A percentile compares a stretch with the other conserved stretches of the same genome.
Conservation (phyloP, 2,888 invertebrate species). For the Icerya purchasi region DNA sequence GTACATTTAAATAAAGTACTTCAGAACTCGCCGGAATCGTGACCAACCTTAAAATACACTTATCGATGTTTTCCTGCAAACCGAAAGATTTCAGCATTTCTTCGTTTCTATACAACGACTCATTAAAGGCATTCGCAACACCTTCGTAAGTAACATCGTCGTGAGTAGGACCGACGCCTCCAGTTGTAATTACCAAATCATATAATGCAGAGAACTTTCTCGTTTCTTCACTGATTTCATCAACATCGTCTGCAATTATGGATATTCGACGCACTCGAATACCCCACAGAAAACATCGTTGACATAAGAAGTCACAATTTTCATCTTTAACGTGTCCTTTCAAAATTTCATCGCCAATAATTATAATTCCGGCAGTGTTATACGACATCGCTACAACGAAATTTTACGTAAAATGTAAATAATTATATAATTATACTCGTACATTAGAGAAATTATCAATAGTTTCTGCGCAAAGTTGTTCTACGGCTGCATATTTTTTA, state of each 20-base stretch:
- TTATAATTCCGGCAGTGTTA: constrained; percentile 24
- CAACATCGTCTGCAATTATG: constrained; percentile 40
- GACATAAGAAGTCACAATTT: constrained; percentile 34
- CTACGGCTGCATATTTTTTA: background rate
- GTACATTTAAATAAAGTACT: constrained; percentile 24
- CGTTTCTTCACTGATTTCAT: constrained; percentile 41
- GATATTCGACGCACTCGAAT: constrained; percentile 33
- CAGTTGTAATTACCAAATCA: constrained; percentile 46
- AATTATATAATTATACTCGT: too few relatives aligned
- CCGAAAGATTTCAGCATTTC: constrained; percentile 22
- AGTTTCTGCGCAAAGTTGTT: background rate
- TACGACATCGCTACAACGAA: too few relatives aligned
- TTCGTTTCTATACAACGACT: constrained; percentile 22
- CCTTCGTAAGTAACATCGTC: constrained; percentile 44
- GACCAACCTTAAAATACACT: constrained; percentile 22
- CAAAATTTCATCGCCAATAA: constrained; percentile 45
- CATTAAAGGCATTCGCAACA: constrained; percentile 27
- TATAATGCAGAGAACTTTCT: constrained; percentile 33
- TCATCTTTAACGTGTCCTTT: constrained; percentile 39
- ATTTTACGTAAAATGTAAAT: too few relatives aligned
- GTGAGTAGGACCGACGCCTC: constrained; percentile 46
- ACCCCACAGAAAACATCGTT: constrained; percentile 30
- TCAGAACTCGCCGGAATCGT: constrained; percentile 25
- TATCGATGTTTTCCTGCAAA: constrained; percentile 4
- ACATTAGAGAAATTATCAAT: background rate